A percentile compares a stretch with the other conserved stretches of the same genome.
phyloP scores from a whole-genome alignment of 2,888 invertebrate genomes.

The Trachelus stipa region DNA sequence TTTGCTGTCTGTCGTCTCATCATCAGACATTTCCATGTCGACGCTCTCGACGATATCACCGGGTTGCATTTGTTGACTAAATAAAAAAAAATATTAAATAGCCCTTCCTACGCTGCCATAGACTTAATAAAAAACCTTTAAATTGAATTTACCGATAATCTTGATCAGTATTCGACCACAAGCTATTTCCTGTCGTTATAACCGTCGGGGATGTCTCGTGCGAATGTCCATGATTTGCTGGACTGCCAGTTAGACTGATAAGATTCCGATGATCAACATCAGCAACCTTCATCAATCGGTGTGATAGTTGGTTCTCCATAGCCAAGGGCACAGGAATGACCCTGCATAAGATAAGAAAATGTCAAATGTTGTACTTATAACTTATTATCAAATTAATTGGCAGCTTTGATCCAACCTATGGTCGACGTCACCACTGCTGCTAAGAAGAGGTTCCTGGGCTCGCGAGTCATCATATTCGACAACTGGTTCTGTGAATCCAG shows the following conservation, averaged over 20 bases:
- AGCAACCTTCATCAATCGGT: conserved; percentile 61
- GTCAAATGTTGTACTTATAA: background rate
- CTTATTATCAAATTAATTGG: background rate
- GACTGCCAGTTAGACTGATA: conserved; percentile 84
- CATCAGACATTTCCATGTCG: conserved; percentile 90
- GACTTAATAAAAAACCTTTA: background rate
- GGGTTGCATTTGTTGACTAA: conserved; percentile 42
- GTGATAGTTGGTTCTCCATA: conserved; percentile 54
- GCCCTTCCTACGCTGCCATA: background rate
- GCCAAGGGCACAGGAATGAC: conserved; percentile 59
- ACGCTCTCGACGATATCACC: conserved; percentile 83
- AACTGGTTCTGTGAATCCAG: conserved; percentile 69
- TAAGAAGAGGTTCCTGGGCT: conserved; percentile 58
- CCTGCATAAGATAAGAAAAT: conserved; percentile 30
- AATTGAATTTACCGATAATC: conserved; percentile 57
- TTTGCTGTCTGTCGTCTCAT: conserved; percentile 69
- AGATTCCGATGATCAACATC: conserved; percentile 88
- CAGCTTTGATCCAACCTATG: conserved; percentile 48
- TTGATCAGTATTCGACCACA: conserved; percentile 61
- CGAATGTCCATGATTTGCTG: conserved; percentile 62
- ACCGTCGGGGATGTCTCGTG: conserved; percentile 43
- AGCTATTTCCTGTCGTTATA: conserved; percentile 42
- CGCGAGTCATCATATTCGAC: conserved; percentile 74
- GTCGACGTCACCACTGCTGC: conserved; percentile 61
- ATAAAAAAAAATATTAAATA: conserved; percentile 11